Base-by-base conservation (phyloP, 2,888 invertebrate species). In the Ashinkailepas kermadecensis region DNA sequence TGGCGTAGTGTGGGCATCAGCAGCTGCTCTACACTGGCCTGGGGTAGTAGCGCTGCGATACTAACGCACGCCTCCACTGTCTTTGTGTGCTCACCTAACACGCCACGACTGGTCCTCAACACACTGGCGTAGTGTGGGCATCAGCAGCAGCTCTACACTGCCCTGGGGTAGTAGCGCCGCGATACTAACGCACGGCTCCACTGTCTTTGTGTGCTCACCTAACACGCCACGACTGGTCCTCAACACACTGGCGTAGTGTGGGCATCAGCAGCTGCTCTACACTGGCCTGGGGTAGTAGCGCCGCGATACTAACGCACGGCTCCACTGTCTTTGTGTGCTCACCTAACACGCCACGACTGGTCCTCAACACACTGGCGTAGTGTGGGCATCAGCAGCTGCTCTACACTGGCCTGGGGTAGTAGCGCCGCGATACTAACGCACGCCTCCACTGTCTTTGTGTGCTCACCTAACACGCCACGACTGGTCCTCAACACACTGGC, bases 391-490 rank as follows among this genome's bases (percentile, higher is more conserved):
- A 99, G 95, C 84, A 97, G 91, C 88, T 95, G 93, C 87, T 95
- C 95, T 11, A 94, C 93, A 87, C 96, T 96, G 85, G 95, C 94
- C 85, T 93, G 92, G 80, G 92, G 91, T 85, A 96, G 89, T 70
- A 96, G 89, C 23, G 93, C 93, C 0, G 98, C 97, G 86, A 99
- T 97, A 84, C 94, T 94, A 0, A 98, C 96, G 87, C 98, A 98
- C 0, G 98, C 97, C 87, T 99, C 99, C 12, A 99, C 97, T 0
- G 97, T 97, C 85, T n/a, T n/a, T n/a, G 97, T n/a, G n/a, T n/a
- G n/a, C 70, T 74, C 54, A 91, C 81, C 91, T 88, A 13, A 91
- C 91, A 83, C 91, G 87, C 91, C 91, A 91, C 56, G 90, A 90
- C 86, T 91, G 91, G 86, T 92, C 92, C 84, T 94, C 94, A 25